Percentiles rank a stretch among this genome's conserved stretches.
Conservation (phyloP, 1,140 invertebrate species). For the Bursaphelenchus mucronatus region DNA sequence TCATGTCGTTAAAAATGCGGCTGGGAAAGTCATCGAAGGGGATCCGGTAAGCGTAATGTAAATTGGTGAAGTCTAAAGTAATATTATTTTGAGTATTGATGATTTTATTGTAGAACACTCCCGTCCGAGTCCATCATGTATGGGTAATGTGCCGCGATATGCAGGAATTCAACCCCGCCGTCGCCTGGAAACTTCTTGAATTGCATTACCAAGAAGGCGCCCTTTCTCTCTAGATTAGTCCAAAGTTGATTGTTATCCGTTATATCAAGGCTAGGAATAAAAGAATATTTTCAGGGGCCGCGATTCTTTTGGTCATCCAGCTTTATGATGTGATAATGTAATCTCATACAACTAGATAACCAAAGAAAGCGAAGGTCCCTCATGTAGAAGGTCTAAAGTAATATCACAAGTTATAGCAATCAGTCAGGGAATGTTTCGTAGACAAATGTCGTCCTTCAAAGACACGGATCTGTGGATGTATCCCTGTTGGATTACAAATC, state of each 20-base stretch:
- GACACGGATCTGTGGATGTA: too few species aligned
- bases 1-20: conserved; percentile 78
- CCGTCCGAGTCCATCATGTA: conserved; percentile 86
- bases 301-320: conserved; percentile 15
- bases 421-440: too few species aligned
- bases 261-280: neutral
- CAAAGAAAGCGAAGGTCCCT: conserved; percentile 15
- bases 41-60: conserved; percentile 68
- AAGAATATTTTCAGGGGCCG: neutral
- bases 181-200: conserved; percentile 92
- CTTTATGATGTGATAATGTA: conserved; percentile 6
- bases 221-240: conserved; percentile 20
- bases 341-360: conserved; percentile 28
- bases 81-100: conserved; percentile 8
- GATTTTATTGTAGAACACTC: conserved; percentile 68
- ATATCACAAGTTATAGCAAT: too few species aligned
- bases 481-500: too few species aligned
- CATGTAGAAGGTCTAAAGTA: too few species aligned
- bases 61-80: conserved; percentile 9
- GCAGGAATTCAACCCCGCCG: conserved; percentile 83
- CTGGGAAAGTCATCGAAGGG: conserved; percentile 84
- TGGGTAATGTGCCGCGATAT: conserved; percentile 96
- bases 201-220: conserved; percentile 52
- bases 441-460: too few species aligned
- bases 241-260: neutral